A percentile compares a stretch with the other conserved stretches of the same genome.
These are phyloP conservation scores for Amblyjoppa fuscipennis DNA, from an alignment of 2,888 invertebrate genomes.

Conservation along the genomic window DNA sequence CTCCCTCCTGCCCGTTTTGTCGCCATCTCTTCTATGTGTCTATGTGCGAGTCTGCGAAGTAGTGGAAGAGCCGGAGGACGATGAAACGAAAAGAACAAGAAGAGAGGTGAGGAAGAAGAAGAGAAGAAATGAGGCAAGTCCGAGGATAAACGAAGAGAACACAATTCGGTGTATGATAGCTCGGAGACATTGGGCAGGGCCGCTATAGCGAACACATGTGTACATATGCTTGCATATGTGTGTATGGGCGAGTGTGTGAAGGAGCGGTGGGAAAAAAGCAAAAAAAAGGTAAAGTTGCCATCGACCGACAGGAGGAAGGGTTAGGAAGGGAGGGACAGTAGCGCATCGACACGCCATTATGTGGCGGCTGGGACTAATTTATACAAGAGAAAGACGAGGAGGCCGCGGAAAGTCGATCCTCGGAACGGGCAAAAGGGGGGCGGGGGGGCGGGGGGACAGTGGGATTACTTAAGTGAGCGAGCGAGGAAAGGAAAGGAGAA, in stretches of 20 bases:
- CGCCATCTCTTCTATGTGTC: no score
- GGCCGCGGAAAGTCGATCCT: conserved; percentile 79
- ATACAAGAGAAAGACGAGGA: conserved; percentile 84
- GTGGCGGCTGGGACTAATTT: conserved; percentile 85
- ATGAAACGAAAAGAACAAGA: neutral
- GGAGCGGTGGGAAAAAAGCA: neutral
- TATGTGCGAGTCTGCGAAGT: no score
- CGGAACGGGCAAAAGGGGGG: conserved; percentile 43
- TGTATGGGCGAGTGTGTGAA: neutral
- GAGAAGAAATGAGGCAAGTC: neutral
- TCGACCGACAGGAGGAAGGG: conserved; percentile 62
- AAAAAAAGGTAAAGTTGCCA: conserved; percentile 26
- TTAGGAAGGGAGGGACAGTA: conserved; percentile 79
- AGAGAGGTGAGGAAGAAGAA: neutral
- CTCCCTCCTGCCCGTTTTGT: no score
- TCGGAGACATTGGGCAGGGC: neutral
- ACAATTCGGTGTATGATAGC: conserved; percentile 12
- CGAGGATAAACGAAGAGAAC: conserved; percentile 20
- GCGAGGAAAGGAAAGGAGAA: conserved; percentile 56
- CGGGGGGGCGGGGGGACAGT: neutral
- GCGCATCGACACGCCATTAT: conserved; percentile 85
- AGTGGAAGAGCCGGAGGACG: neutral
- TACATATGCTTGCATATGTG: neutral
- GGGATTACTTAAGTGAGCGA: conserved; percentile 56
- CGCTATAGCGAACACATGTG: neutral